Percentiles rank a stretch among this genome's conserved stretches.
Conservation (phyloP, 1,140 invertebrate genomes). For the Agraylea sexmaculata region DNA sequence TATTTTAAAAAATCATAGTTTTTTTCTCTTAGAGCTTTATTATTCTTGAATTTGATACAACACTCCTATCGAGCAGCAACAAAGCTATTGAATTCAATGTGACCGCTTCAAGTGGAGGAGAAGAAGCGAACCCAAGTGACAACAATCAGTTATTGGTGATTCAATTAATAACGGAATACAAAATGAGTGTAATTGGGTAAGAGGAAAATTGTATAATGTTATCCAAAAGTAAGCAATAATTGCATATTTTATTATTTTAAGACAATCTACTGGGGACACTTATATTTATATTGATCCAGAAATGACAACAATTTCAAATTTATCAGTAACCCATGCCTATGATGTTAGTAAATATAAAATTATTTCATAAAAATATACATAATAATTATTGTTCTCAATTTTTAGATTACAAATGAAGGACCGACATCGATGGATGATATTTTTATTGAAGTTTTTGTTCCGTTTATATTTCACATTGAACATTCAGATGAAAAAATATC, state of each 20-base stretch:
- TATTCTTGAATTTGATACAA: conserved; percentile 15
- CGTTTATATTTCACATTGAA: conserved; percentile 6
- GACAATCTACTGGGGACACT: conserved; percentile 4
- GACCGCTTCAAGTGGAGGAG: conserved; percentile 8
- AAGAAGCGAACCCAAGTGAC: conserved; percentile 11
- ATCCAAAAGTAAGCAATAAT: not conserved
- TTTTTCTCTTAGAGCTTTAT: conserved; percentile 14
- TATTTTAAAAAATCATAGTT: conserved; percentile 1
- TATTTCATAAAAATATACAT: not conserved
- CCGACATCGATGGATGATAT: conserved; percentile 9
- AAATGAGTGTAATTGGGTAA: conserved; percentile 10
- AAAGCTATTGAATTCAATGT: conserved; percentile 7
- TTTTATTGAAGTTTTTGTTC: conserved; percentile 9
- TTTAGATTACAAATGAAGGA: conserved; percentile 12
- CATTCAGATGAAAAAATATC: conserved; percentile 4
- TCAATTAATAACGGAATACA: conserved; percentile 5
- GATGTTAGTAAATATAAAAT: conserved; percentile 9
- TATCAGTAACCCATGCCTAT: conserved; percentile 10
- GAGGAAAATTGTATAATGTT: not conserved
- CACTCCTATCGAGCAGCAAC: conserved; percentile 7
- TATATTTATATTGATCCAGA: conserved; percentile 8
- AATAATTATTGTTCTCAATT: conserved; percentile 1
- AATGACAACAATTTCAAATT: conserved; percentile 4
- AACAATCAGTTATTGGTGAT: conserved; percentile 5
- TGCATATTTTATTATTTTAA: conserved; percentile 5